phyloP scores from a whole-genome alignment of 1,140 invertebrate genomes.

The Galleria mellonella region DNA sequence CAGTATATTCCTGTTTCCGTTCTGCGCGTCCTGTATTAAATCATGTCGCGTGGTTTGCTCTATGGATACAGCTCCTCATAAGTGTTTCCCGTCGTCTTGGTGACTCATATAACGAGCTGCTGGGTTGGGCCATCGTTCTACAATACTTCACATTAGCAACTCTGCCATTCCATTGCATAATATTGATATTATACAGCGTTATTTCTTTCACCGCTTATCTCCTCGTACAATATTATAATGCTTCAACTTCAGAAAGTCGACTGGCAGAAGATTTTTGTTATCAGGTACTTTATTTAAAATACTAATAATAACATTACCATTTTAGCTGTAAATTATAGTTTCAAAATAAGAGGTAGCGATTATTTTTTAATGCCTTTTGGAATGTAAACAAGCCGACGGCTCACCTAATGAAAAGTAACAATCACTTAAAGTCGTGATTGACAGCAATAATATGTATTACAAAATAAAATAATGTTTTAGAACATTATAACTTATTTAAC shows the following conservation, averaged over 20 bases:
- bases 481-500: too few species aligned
- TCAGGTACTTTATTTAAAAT: slow-evolving; percentile 27
- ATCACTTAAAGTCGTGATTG: too few species aligned
- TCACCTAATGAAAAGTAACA: too few species aligned
- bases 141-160: slow-evolving; percentile 91
- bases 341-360: too few species aligned
- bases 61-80: slow-evolving; percentile 77
- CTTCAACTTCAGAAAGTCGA: slow-evolving; percentile 33
- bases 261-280: slow-evolving; percentile 56
- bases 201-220: slow-evolving; percentile 46
- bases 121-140: slow-evolving; percentile 88
- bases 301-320: too few species aligned
- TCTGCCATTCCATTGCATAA: slow-evolving; percentile 82
- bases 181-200: slow-evolving; percentile 53
- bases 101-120: slow-evolving; percentile 61
- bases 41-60: slow-evolving; percentile 78
- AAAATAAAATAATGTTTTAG: too few species aligned
- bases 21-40: slow-evolving; percentile 71
- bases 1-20: slow-evolving; percentile 27
- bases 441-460: too few species aligned
- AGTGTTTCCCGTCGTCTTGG: slow-evolving; percentile 68
- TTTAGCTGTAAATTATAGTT: too few species aligned
- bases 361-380: too few species aligned
- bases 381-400: too few species aligned
- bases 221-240: slow-evolving; percentile 57